Percentiles rank a stretch among this genome's conserved stretches.
Evolutionary conservation across 2,888 invertebrate genomes (phyloP).

Genomic region (Drosophila tanythrix): DNA sequence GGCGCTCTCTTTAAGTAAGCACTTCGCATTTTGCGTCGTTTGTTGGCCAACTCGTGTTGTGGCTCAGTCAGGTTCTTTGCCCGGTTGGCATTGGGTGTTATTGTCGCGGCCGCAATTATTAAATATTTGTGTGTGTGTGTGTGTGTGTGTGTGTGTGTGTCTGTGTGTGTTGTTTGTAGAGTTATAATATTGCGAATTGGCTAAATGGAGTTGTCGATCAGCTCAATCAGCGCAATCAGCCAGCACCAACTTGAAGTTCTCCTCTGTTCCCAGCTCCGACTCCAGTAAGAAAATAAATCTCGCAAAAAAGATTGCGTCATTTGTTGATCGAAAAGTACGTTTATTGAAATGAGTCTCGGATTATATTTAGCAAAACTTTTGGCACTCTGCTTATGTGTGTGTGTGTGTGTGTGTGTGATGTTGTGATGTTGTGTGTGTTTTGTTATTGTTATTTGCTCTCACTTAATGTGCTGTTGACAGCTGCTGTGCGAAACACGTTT

Average conservation of each 20-base stretch:
- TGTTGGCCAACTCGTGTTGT: constrained; percentile 23
- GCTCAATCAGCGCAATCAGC: constrained; percentile 15
- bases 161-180: constrained; percentile 7
- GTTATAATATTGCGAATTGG: constrained; percentile 39
- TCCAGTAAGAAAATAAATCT: constrained; percentile 22
- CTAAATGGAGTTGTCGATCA: constrained; percentile 69
- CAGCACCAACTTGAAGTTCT: constrained; percentile 15
- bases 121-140: constrained; percentile 11
- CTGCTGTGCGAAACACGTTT: constrained; percentile 73
- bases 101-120: constrained; percentile 50
- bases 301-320: constrained; percentile 70
- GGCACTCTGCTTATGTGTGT: constrained; percentile 33
- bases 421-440: constrained; percentile 33
- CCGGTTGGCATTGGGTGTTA: constrained; percentile 70
- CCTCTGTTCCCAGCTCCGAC: constrained; percentile 24
- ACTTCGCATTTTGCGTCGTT: constrained; percentile 11
- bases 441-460: constrained; percentile 48
- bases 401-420: constrained; percentile 18
- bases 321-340: constrained; percentile 71
- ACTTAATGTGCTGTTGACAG: constrained; percentile 67
- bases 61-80: constrained; percentile 76
- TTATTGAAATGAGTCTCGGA: constrained; percentile 74
- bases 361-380: constrained; percentile 71
- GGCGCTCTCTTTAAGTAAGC: constrained; percentile 2
- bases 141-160: constrained; percentile 13